Base-by-base conservation (phyloP, 1,140 invertebrate genomes). In the Helicoverpa armigera region DNA sequence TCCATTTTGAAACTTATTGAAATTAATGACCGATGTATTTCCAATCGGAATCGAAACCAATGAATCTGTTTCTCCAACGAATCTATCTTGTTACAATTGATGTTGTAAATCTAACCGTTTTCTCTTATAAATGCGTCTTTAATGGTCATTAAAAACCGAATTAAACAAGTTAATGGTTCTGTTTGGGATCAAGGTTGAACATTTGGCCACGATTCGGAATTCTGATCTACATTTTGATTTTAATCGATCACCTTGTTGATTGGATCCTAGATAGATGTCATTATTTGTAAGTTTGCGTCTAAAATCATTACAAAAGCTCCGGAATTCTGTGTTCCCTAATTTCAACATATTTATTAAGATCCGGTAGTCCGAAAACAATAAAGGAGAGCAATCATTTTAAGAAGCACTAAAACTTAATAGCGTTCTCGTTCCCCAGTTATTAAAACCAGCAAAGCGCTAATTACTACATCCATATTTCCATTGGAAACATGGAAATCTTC, bases 81-180 rank as follows among this genome's bases (percentile, higher is more conserved):
- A 60, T 74, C 54, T 58, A 74, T 74, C 56, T 74, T 74, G 53
- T 58, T 74, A 74, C 73, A 61, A 76, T 63, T 13, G 31, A 18
- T 11, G 54, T 60, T 60, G 72, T 74, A 69, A 76, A 76, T 61
- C 43, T 76, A 35, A 76, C 56, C 73, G 58, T 76, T 63, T 61
- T 61, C 73, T 63, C 56, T 74, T 74, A 48, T 43, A 76, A 76
- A 76, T 63, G 58, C 18, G 11, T 35, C 18, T 76, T 76, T 76
- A 63, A 76, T 76, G 73, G 48, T 14, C 58, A 63, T 29, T 76
- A 75, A 61, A 75, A 16, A 61, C 61, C 73, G 35, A 61, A 75
- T 75, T 61, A 51, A 76, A 76, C 43, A n/a, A 50, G 43, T 76
- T 70, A 61, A 76, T 76, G 35, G 18, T 29, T 63, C 72, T 48